Conservation (phyloP, 30 jellyfish, hydroid and myxozoan species). For the Pelagia noctiluca region DNA sequence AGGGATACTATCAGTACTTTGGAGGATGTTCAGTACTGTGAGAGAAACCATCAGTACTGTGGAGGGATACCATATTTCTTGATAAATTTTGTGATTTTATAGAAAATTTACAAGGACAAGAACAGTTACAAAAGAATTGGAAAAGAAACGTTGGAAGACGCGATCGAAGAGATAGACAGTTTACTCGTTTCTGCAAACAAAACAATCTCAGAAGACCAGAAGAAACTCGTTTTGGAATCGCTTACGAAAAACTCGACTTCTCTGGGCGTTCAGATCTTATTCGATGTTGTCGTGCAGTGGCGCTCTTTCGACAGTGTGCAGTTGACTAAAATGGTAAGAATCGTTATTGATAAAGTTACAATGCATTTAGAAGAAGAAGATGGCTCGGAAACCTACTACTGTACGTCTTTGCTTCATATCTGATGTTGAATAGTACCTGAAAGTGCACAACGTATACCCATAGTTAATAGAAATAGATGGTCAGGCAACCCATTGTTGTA, state of each 20-base stretch:
- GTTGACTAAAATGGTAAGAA: not conserved
- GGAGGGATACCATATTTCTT: not conserved
- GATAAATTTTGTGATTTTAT: not conserved
- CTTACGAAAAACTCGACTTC: conserved; percentile 54
- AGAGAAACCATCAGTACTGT: too few relatives aligned
- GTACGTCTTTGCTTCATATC: too few relatives aligned
- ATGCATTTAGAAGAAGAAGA: too few relatives aligned
- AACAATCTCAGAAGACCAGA: conserved; percentile 66
- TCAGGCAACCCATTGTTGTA: too few relatives aligned
- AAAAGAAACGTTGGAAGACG: conserved; percentile 28
- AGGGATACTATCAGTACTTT: too few relatives aligned
- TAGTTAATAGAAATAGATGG: too few relatives aligned
- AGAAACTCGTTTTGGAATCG: conserved; percentile 39
- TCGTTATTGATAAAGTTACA: too few relatives aligned
- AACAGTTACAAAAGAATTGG: not conserved
- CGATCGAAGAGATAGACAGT: conserved; percentile 69
- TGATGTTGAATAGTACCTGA: too few relatives aligned
- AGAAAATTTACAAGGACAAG: conserved; percentile 18
- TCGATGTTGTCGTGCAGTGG: not conserved
- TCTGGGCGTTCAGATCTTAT: conserved; percentile 38
- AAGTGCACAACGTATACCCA: too few relatives aligned
- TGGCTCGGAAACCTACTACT: too few relatives aligned
- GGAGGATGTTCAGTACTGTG: too few relatives aligned
- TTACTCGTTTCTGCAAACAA: conserved; percentile 64
- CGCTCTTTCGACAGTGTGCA: not conserved